Base-by-base conservation (phyloP, 2,797 vertebrate species). In the Neostethus bicornis region DNA sequence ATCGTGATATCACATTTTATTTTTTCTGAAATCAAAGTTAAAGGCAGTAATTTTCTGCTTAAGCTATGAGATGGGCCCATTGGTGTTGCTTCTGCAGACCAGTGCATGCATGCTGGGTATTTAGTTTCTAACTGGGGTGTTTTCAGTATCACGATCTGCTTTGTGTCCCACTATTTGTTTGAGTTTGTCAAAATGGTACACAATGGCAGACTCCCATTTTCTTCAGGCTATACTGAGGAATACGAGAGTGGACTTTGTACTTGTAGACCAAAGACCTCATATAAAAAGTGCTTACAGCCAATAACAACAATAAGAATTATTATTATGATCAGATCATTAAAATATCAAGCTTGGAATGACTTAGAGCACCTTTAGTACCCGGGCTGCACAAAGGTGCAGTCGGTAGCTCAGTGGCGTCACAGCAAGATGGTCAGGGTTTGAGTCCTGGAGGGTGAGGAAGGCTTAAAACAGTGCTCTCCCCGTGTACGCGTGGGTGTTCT, bases 81-180 rank as follows among this genome's bases (percentile, higher is more conserved):
- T 52, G 53, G 64, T 66, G 59, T 50, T 63, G 47, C 53, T 45
- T 21, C 55, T 5, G 1, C 26, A 5, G 56, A 57, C 41, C 63
- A 9, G 37, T 38, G 56, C 82, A 54, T 16, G 51, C 50, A 39
- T 35, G 66, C 31, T 45, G 73, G 73, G 85, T 83, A 67, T 87
- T 85, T 83, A 69, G 65, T 66, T 49, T 72, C 52, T 69, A 67
- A 74, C 46, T 6, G 46, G 39, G 66, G 84, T 81, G 79, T 85
- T 77, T 85, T 77, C 61, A 80, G 80, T 85, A 79, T 81, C 52
- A 11, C 75, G 55, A 76, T 77, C 90, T 90, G 90, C 76, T 87
- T 77, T 86, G 66, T 82, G 77, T 90, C 79, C 41, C 60, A 17
- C 8, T 89, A 81, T 90, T 92, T 91, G 88, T 89, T 90, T 91